Conservation (phyloP, 2,797 vertebrate species). For the Chaenodraco wilsoni region DNA sequence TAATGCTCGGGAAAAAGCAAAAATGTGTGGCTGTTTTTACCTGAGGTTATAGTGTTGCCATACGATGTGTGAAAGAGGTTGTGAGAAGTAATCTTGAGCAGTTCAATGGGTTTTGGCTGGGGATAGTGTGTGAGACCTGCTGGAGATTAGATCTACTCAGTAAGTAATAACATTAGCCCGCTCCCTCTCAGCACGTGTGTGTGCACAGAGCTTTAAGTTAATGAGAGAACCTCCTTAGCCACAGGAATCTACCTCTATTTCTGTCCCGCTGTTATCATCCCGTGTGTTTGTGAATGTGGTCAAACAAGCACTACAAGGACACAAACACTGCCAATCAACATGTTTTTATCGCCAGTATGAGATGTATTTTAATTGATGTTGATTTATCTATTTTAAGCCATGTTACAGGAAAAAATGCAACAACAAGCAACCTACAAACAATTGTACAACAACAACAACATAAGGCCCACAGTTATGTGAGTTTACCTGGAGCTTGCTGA, state of each 20-base stretch:
- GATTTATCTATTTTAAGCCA: too few species aligned
- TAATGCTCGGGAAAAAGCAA: neutral
- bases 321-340: slow-evolving; percentile 18
- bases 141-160: slow-evolving; percentile 53
- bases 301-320: neutral
- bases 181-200: neutral
- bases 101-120: neutral
- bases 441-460: neutral
- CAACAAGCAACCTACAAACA: neutral
- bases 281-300: slow-evolving; percentile 14
- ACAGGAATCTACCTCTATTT: slow-evolving; percentile 54
- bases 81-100: neutral
- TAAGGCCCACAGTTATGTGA: neutral
- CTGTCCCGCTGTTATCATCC: slow-evolving; percentile 31
- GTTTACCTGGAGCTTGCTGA: slow-evolving; percentile 82
- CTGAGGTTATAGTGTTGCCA: neutral
- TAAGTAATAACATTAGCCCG: slow-evolving; percentile 57
- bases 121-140: slow-evolving; percentile 12
- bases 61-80: neutral
- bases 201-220: slow-evolving; percentile 40
- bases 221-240: slow-evolving; percentile 39
- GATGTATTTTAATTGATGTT: neutral
- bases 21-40: neutral
- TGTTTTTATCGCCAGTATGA: neutral
- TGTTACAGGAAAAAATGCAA: neutral